Conservation (phyloP, 2,797 vertebrate genomes). For the Ctenochaetus hawaiiensis region DNA sequence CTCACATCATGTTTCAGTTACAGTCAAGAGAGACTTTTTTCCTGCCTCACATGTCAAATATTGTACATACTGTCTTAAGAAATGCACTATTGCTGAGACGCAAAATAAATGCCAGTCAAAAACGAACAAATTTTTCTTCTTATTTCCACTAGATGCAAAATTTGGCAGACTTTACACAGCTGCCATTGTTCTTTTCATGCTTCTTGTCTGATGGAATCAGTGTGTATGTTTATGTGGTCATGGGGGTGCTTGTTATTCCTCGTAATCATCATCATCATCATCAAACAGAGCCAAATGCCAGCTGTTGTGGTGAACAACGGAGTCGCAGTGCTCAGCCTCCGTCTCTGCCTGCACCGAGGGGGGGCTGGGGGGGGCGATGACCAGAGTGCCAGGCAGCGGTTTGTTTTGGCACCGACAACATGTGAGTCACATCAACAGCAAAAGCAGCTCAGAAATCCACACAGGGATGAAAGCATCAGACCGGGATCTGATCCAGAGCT, state of each 20-base stretch:
- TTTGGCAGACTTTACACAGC: background rate
- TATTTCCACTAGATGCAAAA: background rate
- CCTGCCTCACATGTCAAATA: slow-evolving; percentile 8
- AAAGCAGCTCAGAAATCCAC: slow-evolving; percentile 11
- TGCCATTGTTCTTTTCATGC: slow-evolving; percentile 8
- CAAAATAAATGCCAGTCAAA: slow-evolving; percentile 46
- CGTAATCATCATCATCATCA: slow-evolving; percentile 38
- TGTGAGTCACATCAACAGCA: slow-evolving; percentile 25
- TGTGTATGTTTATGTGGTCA: background rate
- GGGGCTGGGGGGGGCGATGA: slow-evolving; percentile 44
- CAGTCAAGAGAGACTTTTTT: background rate
- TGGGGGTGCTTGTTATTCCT: slow-evolving; percentile 27
- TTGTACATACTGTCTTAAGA: slow-evolving; percentile 28
- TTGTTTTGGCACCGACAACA: slow-evolving; percentile 29
- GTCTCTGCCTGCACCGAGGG: slow-evolving; percentile 51
- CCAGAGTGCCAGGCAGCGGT: slow-evolving; percentile 47
- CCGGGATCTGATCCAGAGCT: background rate
- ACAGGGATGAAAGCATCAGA: slow-evolving; percentile 3
- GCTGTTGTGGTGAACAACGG: slow-evolving; percentile 63
- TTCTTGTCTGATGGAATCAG: slow-evolving; percentile 44
- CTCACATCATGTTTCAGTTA: background rate
- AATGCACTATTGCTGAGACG: slow-evolving; percentile 4
- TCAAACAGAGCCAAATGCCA: slow-evolving; percentile 42
- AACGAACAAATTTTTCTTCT: background rate
- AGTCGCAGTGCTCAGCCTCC: slow-evolving; percentile 48